Evolutionary conservation across 2,888 invertebrate species (phyloP), one percentile per base, ranked within the genome.

Genomic region (Chrysomela aeneicollis): DNA sequence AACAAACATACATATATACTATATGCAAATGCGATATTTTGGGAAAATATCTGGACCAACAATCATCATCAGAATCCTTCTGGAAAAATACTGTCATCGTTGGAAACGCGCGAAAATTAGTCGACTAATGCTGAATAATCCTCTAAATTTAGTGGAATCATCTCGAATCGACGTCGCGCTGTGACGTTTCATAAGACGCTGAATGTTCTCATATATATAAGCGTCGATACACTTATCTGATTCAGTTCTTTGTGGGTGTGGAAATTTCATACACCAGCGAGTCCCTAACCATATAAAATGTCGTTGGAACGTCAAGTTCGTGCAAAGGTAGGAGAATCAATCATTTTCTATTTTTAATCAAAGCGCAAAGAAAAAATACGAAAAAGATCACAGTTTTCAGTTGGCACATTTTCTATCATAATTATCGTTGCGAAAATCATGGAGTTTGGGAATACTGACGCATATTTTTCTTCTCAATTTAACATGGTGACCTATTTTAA

Each of bases 231-330:
- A 75, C 73, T 66, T 63, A 64, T 65, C 70, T 64, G 66, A 69
- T 71, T 66, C 79, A 82, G 81, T 82, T 78, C 77, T 74, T 71
- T 74, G 69, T 68, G 70, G 70, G 74, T 73, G 77, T 76, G 49
- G 65, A 71, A 67, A 66, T 68, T 60, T 68, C 52, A 60, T 63
- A 68, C 69, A 73, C 70, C 69, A 68, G 68, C 66, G 69, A 71
- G 70, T 63, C 59, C 53, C 70, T 67, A 51, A 59, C 52, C 69
- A 70, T 59, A 69, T 51, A 71, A 86, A 85, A 94, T 94, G 94
- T 93, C 94, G 90, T 89, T 94, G 85, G 93, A 94, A 90, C 92
- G 94, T 86, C 92, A 92, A 89, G 92, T 94, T 86, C 91, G 92
- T 83, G 90, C 90, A 83, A 94, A 94, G 92, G 94, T 94, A 84